Evolutionary conservation across 2,888 invertebrate species (phyloP), one percentile per base, ranked within the genome.

Genomic region (Orthosia cruda): DNA sequence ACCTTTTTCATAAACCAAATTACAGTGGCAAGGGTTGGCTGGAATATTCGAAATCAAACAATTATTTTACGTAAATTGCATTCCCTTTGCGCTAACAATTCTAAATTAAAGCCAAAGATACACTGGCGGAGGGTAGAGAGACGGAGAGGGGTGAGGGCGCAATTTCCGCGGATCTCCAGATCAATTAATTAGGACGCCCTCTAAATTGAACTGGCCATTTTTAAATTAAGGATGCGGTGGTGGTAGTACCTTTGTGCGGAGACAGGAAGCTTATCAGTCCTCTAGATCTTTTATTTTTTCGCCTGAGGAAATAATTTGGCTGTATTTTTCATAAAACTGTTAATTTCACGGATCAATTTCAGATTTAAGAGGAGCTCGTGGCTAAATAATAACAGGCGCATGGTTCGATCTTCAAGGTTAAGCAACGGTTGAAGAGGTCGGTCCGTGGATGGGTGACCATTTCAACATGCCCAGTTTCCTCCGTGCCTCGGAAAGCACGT

Each of bases 21-120:
- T 93, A 92, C 90, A 88, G 89, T 84, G 85, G 84, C 40, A 84
- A 85, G 91, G 92, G 90, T 91, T 84, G 86, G 86, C 85, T 87
- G 84, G 89, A 94, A 92, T 94, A 92, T 95, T 94, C 89, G 92
- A 94, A 96, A 95, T 96, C 96, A 95, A 95, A 96, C 95, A 96
- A 96, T 96, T 96, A 96, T 96, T 95, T 95, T 92, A 94, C 94
- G 93, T 95, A 96, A 96, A 96, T 96, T 96, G 95, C 96, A 96
- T 95, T 95, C 95, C 95, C 94, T 95, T 94, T 94, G 92, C 94
- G 93, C 93, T 95, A 95, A 96, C 95, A 96, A 94, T 96, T 96
- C 95, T 94, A 96, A 96, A 96, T 96, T 96, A 95, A 96, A 94
- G 94, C 94, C 93, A 91, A 95, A 95, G 95, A 96, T 95, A 96